Conservation (phyloP, 2,888 invertebrate genomes). For the Aphrophora alni region DNA sequence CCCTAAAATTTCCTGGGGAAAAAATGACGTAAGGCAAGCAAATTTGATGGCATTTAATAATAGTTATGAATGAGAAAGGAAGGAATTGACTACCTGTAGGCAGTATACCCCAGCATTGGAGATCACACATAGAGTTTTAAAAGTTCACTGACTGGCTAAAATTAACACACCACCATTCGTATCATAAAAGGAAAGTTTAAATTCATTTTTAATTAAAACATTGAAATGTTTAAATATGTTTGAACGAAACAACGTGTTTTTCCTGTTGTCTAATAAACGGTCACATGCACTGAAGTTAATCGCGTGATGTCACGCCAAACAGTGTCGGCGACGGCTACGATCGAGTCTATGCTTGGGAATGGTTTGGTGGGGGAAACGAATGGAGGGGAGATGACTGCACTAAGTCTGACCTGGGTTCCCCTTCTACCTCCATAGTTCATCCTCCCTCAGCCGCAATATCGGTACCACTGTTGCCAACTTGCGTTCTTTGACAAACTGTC, state of each 20-base stretch:
- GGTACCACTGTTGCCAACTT: slow-evolving; percentile 58
- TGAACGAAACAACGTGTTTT: slow-evolving; percentile 32
- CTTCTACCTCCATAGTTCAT: slow-evolving; percentile 47
- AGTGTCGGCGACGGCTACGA: slow-evolving; percentile 28
- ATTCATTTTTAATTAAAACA: slow-evolving; percentile 25
- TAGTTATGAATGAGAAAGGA: neutral
- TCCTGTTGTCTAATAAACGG: neutral
- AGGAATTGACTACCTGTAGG: slow-evolving; percentile 62
- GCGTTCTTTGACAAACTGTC: slow-evolving; percentile 1
- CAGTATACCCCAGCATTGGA: slow-evolving; percentile 73
- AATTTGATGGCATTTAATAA: neutral
- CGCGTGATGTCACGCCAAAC: slow-evolving; percentile 28
- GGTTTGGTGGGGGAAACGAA: slow-evolving; percentile 28
- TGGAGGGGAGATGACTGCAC: slow-evolving; percentile 32
- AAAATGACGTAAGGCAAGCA: too few species aligned
- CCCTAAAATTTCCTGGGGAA: too few species aligned
- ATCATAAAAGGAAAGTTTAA: neutral
- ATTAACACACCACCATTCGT: slow-evolving; percentile 18
- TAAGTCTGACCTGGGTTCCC: slow-evolving; percentile 54
- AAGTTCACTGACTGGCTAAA: slow-evolving; percentile 35
- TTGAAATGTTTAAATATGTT: slow-evolving; percentile 25
- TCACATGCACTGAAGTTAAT: slow-evolving; percentile 25
- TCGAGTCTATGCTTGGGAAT: slow-evolving; percentile 31
- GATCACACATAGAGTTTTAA: slow-evolving; percentile 62
- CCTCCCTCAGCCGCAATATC: slow-evolving; percentile 62